Base-by-base conservation (phyloP, 2,797 vertebrate species). In the Betta splendens region DNA sequence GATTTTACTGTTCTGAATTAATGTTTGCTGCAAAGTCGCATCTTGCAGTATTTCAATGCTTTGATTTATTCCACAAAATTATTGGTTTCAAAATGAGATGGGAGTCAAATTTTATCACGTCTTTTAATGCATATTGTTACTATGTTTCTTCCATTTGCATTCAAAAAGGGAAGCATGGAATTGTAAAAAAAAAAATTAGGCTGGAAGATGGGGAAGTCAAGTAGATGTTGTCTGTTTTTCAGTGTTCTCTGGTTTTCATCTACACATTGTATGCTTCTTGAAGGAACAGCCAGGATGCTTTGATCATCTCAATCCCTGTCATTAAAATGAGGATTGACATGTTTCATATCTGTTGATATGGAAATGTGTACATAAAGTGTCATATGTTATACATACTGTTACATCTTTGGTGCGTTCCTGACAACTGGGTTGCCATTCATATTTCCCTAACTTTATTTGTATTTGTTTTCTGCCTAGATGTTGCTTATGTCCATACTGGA, bases 341-440 rank as follows among this genome's bases (percentile, higher is more conserved):
- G n/a, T 75, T 83, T 88, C 64, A 76, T 86, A 73, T 89, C 79
- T 36, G 29, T 37, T 17, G 69, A 72, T 86, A 76, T 87, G 82
- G 51, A 85, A 75, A 65, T 16, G 20, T 89, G 64, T 85, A 79
- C 68, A 72, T 86, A 78, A 47, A 45, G 44, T 79, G 44, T 71
- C 47, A 79, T 89, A 87, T 89, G 82, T 91, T 82, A 87, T 89
- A 87, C 85, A 89, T 89, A 87, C 55, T 43, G 55, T 72, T 79
- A 72, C 72, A 73, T 72, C 59, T 65, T 71, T 3, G 18, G 72
- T 45, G 40, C 75, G 64, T 56, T 31, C 40, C 46, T 59, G 69
- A 72, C 74, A 84, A 77, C 77, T 25, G 43, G 66, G 50, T 72
- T 80, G 69, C 40, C 17, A 3, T 62, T 71, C 12, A 33, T 55